Conservation (phyloP, 2,113 vertebrate genomes). For the Smithornis capensis region DNA sequence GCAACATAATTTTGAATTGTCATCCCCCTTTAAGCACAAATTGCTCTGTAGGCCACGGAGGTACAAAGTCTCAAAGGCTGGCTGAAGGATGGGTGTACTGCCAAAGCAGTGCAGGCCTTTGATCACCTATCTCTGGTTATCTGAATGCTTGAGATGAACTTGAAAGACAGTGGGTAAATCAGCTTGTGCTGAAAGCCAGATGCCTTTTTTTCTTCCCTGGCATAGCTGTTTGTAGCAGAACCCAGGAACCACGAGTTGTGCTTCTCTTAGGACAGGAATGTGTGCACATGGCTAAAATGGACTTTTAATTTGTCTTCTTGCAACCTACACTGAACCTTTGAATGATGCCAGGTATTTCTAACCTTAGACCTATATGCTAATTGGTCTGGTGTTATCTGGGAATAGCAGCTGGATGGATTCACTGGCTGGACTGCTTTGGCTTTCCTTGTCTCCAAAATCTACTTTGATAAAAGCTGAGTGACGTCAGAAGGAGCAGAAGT, state of each 20-base stretch:
- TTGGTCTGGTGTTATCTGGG: background rate
- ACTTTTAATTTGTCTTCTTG: background rate
- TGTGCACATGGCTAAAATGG: background rate
- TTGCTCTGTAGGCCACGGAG: background rate
- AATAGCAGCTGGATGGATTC: background rate
- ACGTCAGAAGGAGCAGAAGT: background rate
- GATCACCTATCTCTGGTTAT: slow-evolving; percentile 47
- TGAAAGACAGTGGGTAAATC: slow-evolving; percentile 46
- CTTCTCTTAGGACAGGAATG: background rate
- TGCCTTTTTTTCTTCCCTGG: background rate
- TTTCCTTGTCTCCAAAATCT: background rate
- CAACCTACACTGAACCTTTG: background rate
- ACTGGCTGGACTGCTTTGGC: background rate
- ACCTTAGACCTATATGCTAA: background rate
- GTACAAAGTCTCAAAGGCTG: background rate
- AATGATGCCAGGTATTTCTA: background rate
- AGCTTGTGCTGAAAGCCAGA: background rate
- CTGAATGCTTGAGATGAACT: slow-evolving; percentile 30
- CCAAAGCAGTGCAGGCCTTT: background rate
- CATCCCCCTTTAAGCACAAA: background rate
- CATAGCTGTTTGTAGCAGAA: background rate
- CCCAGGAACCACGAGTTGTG: background rate
- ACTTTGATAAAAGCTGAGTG: background rate
- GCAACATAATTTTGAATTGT: background rate
- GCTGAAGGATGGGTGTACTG: background rate